Conservation (phyloP, 2,797 vertebrate species). For the Neosilurus hyrtlii region DNA sequence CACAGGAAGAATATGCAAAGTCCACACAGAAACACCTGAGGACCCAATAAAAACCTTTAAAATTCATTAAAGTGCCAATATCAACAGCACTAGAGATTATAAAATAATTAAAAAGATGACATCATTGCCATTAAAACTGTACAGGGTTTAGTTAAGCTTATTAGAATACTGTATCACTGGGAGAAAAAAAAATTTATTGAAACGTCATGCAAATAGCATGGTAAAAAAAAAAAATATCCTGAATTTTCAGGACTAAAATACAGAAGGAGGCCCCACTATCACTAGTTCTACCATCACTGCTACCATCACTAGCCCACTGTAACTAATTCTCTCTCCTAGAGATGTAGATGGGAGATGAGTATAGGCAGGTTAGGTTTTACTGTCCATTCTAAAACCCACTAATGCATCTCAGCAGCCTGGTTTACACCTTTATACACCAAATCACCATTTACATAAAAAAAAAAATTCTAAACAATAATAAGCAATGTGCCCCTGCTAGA, state of each 20-base stretch:
- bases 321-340: background rate
- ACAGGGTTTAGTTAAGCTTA: background rate
- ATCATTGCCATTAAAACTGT: background rate
- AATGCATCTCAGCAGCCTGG: slow-evolving; percentile 26
- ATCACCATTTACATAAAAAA: slow-evolving; percentile 28
- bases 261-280: background rate
- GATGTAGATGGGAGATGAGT: slow-evolving; percentile 58
- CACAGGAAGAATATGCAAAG: no score
- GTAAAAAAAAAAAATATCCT: background rate
- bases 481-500: background rate
- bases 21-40: no score
- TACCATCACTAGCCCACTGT: slow-evolving; percentile 35
- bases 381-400: slow-evolving; percentile 8
- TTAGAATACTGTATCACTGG: background rate
- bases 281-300: slow-evolving; percentile 20
- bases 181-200: background rate
- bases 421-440: slow-evolving; percentile 10
- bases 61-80: no score
- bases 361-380: slow-evolving; percentile 46
- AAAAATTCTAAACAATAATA: background rate
- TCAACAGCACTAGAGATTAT: no score
- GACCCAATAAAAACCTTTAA: no score
- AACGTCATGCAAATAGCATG: background rate
- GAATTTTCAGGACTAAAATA: background rate
- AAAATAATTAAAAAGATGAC: no score